phyloP scores from a whole-genome alignment of 2,113 vertebrate species.

The Circaetus gallicus region DNA sequence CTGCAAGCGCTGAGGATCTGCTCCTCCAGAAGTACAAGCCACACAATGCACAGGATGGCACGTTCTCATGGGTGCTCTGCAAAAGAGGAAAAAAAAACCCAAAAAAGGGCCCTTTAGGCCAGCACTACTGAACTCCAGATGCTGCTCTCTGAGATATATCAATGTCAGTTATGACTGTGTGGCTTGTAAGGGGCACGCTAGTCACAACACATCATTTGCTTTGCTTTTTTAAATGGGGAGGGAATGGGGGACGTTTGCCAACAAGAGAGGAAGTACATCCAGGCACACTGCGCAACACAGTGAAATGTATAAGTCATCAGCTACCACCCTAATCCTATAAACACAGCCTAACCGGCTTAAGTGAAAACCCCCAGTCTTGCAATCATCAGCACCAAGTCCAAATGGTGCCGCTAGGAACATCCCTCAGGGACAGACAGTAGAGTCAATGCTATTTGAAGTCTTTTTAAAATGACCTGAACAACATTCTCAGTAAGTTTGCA shows the following conservation, averaged over 20 bases:
- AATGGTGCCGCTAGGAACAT: background rate
- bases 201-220: background rate
- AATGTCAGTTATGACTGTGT: fast-evolving
- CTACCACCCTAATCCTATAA: background rate
- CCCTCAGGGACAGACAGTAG: background rate
- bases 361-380: background rate
- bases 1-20: background rate
- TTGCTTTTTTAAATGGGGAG: background rate
- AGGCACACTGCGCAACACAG: fast-evolving
- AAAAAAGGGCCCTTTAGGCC: background rate
- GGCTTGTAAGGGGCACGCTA: background rate
- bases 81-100: fast-evolving
- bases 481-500: background rate
- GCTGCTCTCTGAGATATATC: background rate
- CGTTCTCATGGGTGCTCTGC: background rate
- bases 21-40: background rate
- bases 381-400: background rate
- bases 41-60: fast-evolving
- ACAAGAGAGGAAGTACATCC: background rate
- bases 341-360: background rate
- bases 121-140: background rate
- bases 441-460: background rate
- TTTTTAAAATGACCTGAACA: background rate
- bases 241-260: background rate
- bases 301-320: fast-evolving